Evolutionary conservation across 2,888 invertebrate genomes (phyloP).

Genomic region (Macrosiphum euphorbiae): DNA sequence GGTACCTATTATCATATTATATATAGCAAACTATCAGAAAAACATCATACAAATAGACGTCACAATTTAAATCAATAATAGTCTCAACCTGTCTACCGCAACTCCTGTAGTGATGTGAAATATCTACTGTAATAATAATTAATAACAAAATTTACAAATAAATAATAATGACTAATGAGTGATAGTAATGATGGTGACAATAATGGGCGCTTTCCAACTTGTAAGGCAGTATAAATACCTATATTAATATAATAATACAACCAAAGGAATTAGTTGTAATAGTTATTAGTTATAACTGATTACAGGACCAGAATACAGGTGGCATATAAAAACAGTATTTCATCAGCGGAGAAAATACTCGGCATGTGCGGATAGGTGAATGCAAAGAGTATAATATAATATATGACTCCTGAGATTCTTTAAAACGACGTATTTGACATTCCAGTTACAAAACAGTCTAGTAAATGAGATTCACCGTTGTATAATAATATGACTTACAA

Average conservation of each 20-base stretch:
- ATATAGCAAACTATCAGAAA: neutral
- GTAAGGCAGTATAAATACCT: neutral
- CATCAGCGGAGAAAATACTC: neutral
- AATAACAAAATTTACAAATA: neutral
- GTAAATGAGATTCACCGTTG: neutral
- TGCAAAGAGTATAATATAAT: neutral
- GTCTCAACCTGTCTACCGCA: neutral
- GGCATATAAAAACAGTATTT: neutral
- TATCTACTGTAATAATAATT: neutral
- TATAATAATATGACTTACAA: neutral
- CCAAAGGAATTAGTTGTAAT: neutral
- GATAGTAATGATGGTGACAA: neutral
- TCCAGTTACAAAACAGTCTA: neutral
- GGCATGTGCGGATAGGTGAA: neutral
- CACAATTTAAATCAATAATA: neutral
- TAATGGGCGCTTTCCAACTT: neutral
- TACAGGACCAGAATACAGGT: neutral
- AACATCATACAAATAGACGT: neutral
- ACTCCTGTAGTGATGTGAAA: neutral
- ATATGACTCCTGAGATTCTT: neutral
- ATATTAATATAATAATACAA: neutral
- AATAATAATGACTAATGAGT: neutral
- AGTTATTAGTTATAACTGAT: neutral
- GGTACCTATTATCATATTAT: no score
- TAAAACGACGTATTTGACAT: neutral